Evolutionary conservation across 2,113 vertebrate genomes (phyloP), one percentile per base, ranked within the genome.

Genomic region (Planiliza haematocheilus): DNA sequence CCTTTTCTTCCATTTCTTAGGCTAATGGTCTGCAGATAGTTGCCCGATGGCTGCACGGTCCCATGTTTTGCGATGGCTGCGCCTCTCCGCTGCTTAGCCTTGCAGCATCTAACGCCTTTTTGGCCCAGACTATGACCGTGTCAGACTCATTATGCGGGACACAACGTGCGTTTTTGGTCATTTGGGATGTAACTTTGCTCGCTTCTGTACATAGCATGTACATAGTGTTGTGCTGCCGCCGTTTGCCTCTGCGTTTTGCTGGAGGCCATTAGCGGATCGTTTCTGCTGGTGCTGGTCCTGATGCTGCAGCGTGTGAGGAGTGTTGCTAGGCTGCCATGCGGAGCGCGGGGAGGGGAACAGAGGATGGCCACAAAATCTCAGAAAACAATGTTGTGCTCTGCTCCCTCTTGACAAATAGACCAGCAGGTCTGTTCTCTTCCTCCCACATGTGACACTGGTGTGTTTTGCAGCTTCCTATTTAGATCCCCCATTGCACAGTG

Each of bases 251-350:
- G 70, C 61, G 16, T 77, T 65, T 42, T 58, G 50, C 82, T 49
- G 78, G 81, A 85, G 79, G 24, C 83, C 84, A 87, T 89, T 67
- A 74, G 59, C 52, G 53, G 78, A 49, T 53, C 52, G 51, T 83
- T 24, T 24, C 48, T 62, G 37, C 56, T 36, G 24, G 91, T 37
- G 45, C 16, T 70, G 69, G 75, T 93, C 88, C 88, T 94, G 92
- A 90, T 91, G 92, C 84, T 93, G 90, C 88, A 39, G 89, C 71
- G 85, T 70, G 45, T 61, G 50, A 14, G 24, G 42, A 76, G 75
- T 91, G 93, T 94, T 93, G 93, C 92, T 92, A 94, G 88, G 93
- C 90, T 93, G 91, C 92, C 86, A 72, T 80, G 80, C 52, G 50
- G 70, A 11, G 41, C 53, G 61, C 74, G 50, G 34, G 30, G 52